Evolutionary conservation across 1,140 invertebrate genomes (phyloP).

Genomic region (Nebria ingens): DNA sequence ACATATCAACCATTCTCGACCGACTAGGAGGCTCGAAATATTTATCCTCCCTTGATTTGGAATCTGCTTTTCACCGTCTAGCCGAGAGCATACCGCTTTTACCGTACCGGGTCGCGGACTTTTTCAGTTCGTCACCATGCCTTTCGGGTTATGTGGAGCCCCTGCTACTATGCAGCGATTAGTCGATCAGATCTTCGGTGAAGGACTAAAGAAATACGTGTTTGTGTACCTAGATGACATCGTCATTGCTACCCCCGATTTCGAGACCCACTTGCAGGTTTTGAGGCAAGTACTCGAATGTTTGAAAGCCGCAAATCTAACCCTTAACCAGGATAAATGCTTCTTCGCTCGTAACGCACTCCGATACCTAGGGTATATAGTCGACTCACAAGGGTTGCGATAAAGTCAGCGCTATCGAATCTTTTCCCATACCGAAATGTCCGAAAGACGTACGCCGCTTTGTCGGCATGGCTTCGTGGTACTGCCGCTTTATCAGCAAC

Average conservation of each 20-base stretch:
- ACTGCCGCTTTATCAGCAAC: conserved; percentile 23
- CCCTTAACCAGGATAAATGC: conserved; percentile 27
- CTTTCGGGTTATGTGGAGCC: conserved; percentile 26
- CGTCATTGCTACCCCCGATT: conserved; percentile 17
- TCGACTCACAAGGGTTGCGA: conserved; percentile 27
- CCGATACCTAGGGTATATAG: conserved; percentile 26
- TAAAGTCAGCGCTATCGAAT: conserved; percentile 29
- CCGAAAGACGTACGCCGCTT: conserved; percentile 32
- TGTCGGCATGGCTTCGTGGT: conserved; percentile 33
- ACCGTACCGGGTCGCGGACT: conserved; percentile 23
- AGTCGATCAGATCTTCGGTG: conserved; percentile 24
- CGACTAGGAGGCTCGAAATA: conserved; percentile 24
- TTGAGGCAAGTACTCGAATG: conserved; percentile 20
- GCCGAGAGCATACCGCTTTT: conserved; percentile 24
- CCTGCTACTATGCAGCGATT: conserved; percentile 29
- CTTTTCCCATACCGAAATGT: conserved; percentile 23
- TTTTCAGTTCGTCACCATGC: conserved; percentile 25
- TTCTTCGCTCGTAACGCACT: conserved; percentile 23
- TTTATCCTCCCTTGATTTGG: conserved; percentile 24
- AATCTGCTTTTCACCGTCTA: conserved; percentile 22
- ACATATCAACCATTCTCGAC: conserved; percentile 24
- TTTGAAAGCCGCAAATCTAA: conserved; percentile 21
- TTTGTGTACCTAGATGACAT: conserved; percentile 28
- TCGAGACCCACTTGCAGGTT: conserved; percentile 19
- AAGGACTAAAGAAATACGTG: conserved; percentile 19